Conservation (phyloP, 2,888 invertebrate genomes). For the Callinectes sapidus region DNA sequence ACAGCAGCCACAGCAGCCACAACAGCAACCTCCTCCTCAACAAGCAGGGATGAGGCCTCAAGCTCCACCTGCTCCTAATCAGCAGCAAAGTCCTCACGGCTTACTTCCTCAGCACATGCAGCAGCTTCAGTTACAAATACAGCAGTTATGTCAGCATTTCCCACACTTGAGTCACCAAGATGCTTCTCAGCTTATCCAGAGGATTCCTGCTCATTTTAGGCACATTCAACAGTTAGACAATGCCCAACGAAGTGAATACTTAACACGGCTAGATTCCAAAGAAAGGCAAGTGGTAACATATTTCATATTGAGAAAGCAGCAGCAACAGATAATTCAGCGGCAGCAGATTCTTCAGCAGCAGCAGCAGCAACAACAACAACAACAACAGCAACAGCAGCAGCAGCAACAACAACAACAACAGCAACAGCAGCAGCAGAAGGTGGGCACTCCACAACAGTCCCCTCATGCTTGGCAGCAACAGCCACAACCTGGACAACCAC, state of each 20-base stretch:
- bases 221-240: conserved; percentile 69
- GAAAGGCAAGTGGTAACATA: conserved; percentile 72
- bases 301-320: conserved; percentile 65
- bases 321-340: conserved; percentile 65
- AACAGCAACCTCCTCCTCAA: conserved; percentile 47
- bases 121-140: conserved; percentile 73
- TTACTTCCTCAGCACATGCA: conserved; percentile 72
- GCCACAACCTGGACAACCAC: conserved; percentile 53
- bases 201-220: conserved; percentile 66
- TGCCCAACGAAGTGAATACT: conserved; percentile 68
- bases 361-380: conserved; percentile 64
- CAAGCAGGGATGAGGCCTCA: conserved; percentile 57
- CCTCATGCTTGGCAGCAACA: conserved; percentile 61
- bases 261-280: conserved; percentile 63
- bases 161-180: conserved; percentile 73
- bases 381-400: conserved; percentile 54
- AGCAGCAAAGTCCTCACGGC: conserved; percentile 54
- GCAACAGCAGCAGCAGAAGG: conserved; percentile 55
- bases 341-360: conserved; percentile 60
- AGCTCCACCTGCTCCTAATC: conserved; percentile 53
- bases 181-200: conserved; percentile 73
- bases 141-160: conserved; percentile 73
- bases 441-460: conserved; percentile 56
- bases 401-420: conserved; percentile 54
- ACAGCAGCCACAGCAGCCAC: conserved; percentile 56